Evolutionary conservation across 2,113 vertebrate genomes (phyloP).

Genomic region (Petromus typicus): DNA sequence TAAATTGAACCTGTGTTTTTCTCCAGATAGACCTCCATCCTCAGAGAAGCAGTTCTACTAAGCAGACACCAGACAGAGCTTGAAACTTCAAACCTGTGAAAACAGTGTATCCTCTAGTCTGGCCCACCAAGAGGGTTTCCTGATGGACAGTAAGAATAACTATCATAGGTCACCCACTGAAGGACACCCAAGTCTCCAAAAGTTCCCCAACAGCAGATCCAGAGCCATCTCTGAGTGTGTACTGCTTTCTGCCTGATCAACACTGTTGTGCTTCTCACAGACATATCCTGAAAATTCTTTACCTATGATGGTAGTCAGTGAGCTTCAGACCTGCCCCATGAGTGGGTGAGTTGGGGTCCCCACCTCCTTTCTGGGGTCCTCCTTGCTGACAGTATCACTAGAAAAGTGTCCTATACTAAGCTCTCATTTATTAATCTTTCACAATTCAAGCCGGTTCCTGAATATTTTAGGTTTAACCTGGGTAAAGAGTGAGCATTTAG

Average conservation of each 20-base stretch:
- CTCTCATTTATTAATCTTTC: neutral
- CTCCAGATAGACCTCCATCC: neutral
- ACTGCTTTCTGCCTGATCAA: neutral
- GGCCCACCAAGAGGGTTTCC: neutral
- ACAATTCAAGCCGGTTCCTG: neutral
- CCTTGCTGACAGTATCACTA: neutral
- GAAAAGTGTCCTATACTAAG: neutral
- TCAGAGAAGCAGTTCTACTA: neutral
- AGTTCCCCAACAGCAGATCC: neutral
- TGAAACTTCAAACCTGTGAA: neutral
- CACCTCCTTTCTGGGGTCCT: neutral
- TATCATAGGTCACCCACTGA: too few relatives aligned
- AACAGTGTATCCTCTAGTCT: too few relatives aligned
- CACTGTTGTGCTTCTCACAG: neutral
- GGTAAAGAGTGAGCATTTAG: constrained; percentile 30
- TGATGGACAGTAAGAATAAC: neutral
- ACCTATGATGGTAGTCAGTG: neutral
- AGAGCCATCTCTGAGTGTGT: neutral
- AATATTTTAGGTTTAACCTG: neutral
- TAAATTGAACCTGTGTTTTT: neutral
- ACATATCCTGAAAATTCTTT: neutral
- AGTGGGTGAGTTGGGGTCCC: neutral
- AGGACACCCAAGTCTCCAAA: neutral
- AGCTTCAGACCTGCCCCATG: neutral
- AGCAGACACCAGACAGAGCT: neutral